Evolutionary conservation across 2,113 vertebrate genomes (phyloP).

Genomic region (Megaceryle torquata): DNA sequence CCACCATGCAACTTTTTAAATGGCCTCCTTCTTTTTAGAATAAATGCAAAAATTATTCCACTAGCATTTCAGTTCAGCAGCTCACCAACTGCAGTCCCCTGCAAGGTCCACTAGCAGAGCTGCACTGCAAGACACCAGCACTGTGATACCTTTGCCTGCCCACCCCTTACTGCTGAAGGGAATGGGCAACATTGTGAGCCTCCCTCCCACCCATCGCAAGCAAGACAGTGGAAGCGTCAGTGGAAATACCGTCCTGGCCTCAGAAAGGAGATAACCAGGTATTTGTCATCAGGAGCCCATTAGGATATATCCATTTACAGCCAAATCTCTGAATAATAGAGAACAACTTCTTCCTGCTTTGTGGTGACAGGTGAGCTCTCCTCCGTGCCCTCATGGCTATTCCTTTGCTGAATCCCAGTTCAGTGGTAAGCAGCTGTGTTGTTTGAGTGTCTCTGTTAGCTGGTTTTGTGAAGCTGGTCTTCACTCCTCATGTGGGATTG

Average conservation of each 20-base stretch:
- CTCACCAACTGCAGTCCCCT: neutral
- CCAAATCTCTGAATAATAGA: neutral
- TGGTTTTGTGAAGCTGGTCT: neutral
- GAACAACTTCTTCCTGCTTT: neutral
- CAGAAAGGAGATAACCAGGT: neutral
- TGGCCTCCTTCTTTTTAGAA: neutral
- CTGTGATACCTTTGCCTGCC: neutral
- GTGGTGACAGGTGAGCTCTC: rapidly evolving
- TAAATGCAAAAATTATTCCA: neutral
- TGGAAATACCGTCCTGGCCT: neutral
- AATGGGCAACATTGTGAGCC: neutral
- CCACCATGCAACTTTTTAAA: neutral
- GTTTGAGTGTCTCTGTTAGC: neutral
- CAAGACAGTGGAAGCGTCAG: neutral
- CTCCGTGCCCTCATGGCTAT: neutral
- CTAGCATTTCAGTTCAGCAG: neutral
- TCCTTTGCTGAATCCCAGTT: neutral
- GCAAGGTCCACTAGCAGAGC: neutral
- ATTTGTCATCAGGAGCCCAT: neutral
- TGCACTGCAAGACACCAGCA: neutral
- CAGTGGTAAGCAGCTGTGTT: neutral
- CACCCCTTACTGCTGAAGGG: neutral
- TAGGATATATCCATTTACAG: neutral
- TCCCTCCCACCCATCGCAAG: neutral
- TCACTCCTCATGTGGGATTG: neutral